Base-by-base conservation (phyloP, 2,113 vertebrate genomes). In the Cinclus cinclus region DNA sequence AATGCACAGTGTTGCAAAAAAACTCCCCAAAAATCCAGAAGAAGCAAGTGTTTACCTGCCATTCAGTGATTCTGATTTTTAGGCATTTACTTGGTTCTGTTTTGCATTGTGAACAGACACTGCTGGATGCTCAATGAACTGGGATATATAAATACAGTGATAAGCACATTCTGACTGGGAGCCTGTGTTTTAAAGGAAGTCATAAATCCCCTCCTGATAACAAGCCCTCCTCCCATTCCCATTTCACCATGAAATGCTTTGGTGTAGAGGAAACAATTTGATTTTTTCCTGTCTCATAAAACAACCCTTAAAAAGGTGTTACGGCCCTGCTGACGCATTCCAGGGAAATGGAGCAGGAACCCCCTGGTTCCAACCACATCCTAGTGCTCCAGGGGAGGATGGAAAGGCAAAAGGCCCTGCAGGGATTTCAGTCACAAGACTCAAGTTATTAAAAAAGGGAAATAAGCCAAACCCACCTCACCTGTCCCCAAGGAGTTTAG, bases 191-290 rank as follows among this genome's bases (percentile, higher is more conserved):
- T 21, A 93, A 90, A 96, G 98, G 98, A 98, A 98, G 94, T 96
- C 97, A 97, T 97, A 98, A 98, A 98, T 82, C 53, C 87, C 65
- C 17, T 46, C 56, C 37, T 31, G 94, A 97, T 90, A 96, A 90
- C 75, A 52, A 90, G 83, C 55, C 92, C 81, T 78, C 95, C 96
- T 95, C 97, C 96, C 80, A 47, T 76, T 97, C 87, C 88, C 67
- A 22, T 52, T 46, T 53, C 79, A 46, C 15, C 5, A 46, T 89
- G 49, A 96, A 95, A 95, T 63, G 86, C 86, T 98, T 94, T 79
- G 83, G 41, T 97, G 96, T 84, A 93, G 92, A 96, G 97, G 98
- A 98, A 98, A 92, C 96, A 96, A 97, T 96, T 73, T 89, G 86
- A 91, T 93, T 94, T 89, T 94, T 97, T 96, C 96, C 97, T 95